These are phyloP conservation scores for Drosophila virilis DNA, from an alignment of 1,140 invertebrate species.

Conservation along the genomic window DNA sequence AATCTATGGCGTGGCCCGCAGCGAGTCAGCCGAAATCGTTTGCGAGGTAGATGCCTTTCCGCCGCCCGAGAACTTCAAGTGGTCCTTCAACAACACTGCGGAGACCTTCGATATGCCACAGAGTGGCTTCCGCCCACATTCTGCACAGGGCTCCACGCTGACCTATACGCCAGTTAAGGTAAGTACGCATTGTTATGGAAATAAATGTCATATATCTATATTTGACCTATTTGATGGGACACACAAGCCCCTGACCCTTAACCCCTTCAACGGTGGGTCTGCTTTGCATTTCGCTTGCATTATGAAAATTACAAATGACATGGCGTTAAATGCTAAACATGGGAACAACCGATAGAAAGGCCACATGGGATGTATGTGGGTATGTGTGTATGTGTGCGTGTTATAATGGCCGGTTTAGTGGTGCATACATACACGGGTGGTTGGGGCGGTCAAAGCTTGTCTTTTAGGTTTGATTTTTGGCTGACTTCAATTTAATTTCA, in stretches of 20 bases:
- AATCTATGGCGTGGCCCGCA: slow-evolving; percentile 93
- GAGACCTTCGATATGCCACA: slow-evolving; percentile 91
- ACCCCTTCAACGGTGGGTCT: background rate
- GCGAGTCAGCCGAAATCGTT: slow-evolving; percentile 91
- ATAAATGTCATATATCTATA: slow-evolving; percentile 18
- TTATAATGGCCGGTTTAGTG: background rate
- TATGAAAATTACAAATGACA: slow-evolving; percentile 41
- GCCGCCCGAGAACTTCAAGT: slow-evolving; percentile 92
- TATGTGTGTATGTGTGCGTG: background rate
- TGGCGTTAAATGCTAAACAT: slow-evolving; percentile 34
- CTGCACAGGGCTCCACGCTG: slow-evolving; percentile 88
- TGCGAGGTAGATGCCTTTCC: slow-evolving; percentile 95
- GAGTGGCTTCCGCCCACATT: slow-evolving; percentile 83
- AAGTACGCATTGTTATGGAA: slow-evolving; percentile 31
- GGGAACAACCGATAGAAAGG: slow-evolving; percentile 16
- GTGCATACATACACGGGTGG: background rate
- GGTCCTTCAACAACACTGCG: slow-evolving; percentile 95
- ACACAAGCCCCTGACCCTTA: background rate
- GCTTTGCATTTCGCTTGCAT: slow-evolving; percentile 11
- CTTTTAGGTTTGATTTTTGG: slow-evolving; percentile 36
- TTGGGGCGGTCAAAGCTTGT: slow-evolving; percentile 14
- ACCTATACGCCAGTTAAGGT: slow-evolving; percentile 90
- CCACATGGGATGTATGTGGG: background rate
- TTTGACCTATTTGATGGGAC: slow-evolving; percentile 25
- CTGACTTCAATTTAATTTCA: slow-evolving; percentile 64